Evolutionary conservation across 2,113 vertebrate genomes (phyloP).

Genomic region (Paraplagusia blochii): DNA sequence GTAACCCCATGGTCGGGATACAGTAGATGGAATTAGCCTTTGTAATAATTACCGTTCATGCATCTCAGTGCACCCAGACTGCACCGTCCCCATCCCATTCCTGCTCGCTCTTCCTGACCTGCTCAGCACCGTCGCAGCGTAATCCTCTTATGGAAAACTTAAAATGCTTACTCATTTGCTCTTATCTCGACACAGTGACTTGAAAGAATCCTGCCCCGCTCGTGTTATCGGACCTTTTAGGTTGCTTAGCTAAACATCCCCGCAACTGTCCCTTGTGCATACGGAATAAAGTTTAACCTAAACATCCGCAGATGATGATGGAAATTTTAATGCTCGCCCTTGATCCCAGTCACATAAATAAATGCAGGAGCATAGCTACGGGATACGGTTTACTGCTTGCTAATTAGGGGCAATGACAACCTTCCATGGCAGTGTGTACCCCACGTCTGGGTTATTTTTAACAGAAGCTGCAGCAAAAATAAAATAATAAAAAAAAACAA

Average conservation of each 20-base stretch:
- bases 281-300: not conserved
- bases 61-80: too few species aligned
- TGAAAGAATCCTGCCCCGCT: conserved; percentile 42
- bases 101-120: conserved; percentile 1
- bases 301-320: too few species aligned
- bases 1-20: too few species aligned
- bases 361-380: not conserved
- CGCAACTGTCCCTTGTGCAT: conserved; percentile 1
- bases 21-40: not conserved
- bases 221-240: conserved; percentile 33
- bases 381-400: not conserved
- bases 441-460: too few species aligned
- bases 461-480: too few species aligned
- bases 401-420: too few species aligned
- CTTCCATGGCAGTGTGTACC: too few species aligned
- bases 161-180: conserved; percentile 52
- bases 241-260: conserved; percentile 45
- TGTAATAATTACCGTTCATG: too few species aligned
- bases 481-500: too few species aligned
- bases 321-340: too few species aligned
- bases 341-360: too few species aligned
- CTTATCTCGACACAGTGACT: conserved; percentile 47
- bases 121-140: conserved; percentile 25
- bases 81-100: not conserved
- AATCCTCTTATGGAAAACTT: conserved; percentile 46